Conservation (phyloP, 1,140 invertebrate genomes). For the Mizuhopecten yessoensis region DNA sequence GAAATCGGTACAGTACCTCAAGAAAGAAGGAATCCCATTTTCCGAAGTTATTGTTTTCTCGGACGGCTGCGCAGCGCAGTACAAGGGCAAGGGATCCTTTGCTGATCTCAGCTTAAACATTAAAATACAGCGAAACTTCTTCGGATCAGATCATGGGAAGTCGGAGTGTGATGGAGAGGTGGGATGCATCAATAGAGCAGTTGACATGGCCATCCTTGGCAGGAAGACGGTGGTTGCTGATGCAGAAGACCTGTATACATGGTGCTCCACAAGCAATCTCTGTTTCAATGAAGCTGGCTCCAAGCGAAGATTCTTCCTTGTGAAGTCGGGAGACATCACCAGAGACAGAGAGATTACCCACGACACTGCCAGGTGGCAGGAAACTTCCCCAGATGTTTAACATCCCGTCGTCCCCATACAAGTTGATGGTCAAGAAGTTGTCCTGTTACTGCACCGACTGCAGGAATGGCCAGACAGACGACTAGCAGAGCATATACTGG, state of each 20-base stretch:
- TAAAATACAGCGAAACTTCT: conserved; percentile 40
- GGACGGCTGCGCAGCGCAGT: conserved; percentile 45
- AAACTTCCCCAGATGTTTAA: conserved; percentile 42
- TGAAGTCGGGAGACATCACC: neutral
- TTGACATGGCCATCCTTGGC: conserved; percentile 14
- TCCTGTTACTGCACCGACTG: conserved; percentile 35
- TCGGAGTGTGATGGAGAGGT: conserved; percentile 44
- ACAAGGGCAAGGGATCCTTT: conserved; percentile 44
- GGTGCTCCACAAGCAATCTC: conserved; percentile 29
- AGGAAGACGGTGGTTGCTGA: conserved; percentile 27
- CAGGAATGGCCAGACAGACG: too few species aligned
- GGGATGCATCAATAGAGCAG: conserved; percentile 2
- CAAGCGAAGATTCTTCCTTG: neutral
- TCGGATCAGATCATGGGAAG: conserved; percentile 53
- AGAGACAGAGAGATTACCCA: neutral
- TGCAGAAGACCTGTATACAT: conserved; percentile 47
- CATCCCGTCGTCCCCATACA: neutral
- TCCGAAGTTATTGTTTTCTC: neutral
- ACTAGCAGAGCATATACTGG: too few species aligned
- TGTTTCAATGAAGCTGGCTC: conserved; percentile 41
- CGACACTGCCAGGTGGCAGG: neutral
- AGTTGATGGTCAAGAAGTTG: conserved; percentile 12
- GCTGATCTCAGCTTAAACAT: neutral
- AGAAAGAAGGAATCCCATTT: neutral
- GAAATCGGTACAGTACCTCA: neutral